phyloP scores from a whole-genome alignment of 2,797 vertebrate species.

The Acipenser ruthenus region DNA sequence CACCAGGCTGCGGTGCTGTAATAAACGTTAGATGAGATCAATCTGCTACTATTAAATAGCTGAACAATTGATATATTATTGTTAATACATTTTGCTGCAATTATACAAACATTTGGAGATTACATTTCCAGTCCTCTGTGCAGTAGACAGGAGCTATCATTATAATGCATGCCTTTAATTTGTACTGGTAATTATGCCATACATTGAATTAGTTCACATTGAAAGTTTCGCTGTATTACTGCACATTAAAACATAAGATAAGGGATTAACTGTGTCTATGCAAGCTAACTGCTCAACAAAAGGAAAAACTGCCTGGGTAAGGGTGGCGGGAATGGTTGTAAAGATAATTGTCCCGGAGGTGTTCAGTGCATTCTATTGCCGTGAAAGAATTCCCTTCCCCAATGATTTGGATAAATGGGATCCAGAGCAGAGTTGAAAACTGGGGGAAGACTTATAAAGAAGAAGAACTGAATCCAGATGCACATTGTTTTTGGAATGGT shows the following conservation, averaged over 20 bases:
- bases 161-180: constrained; percentile 43
- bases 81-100: constrained; percentile 18
- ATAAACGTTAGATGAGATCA: background rate
- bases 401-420: background rate
- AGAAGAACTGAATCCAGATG: too few species aligned
- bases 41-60: background rate
- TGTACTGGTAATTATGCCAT: constrained; percentile 46
- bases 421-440: too few species aligned
- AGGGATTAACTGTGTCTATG: constrained; percentile 1
- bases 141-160: constrained; percentile 32
- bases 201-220: constrained; percentile 45
- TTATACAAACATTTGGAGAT: constrained; percentile 35
- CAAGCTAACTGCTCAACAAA: background rate
- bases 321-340: background rate
- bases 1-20: background rate
- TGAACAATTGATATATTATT: constrained; percentile 4
- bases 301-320: background rate
- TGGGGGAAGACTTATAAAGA: too few species aligned
- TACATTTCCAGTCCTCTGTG: constrained; percentile 34
- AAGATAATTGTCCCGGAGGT: background rate
- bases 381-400: constrained; percentile 26
- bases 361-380: constrained; percentile 21
- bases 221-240: constrained; percentile 30
- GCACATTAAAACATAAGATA: constrained; percentile 20
- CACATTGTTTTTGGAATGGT: too few species aligned